Conservation (phyloP, 92 coral and sea anemone genomes). For the Siderastrea siderea region DNA sequence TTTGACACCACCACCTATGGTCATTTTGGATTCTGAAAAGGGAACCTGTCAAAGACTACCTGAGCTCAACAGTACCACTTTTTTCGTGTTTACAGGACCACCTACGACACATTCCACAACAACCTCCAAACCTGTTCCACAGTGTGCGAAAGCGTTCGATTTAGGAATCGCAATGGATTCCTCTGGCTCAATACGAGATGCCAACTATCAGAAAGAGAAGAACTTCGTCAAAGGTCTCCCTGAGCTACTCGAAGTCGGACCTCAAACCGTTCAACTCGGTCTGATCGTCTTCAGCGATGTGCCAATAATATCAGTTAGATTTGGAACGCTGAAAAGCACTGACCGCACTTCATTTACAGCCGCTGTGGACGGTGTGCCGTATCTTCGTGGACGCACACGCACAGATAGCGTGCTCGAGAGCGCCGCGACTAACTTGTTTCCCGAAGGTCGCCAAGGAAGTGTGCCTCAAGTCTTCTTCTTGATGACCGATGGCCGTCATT, state of each 20-base stretch:
- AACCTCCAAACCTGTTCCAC: neutral
- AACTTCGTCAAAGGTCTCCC: conserved; percentile 77
- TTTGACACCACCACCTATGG: too few relatives aligned
- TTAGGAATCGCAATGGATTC: conserved; percentile 89
- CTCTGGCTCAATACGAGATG: conserved; percentile 79
- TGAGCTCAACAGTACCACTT: neutral
- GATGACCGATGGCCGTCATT: conserved; percentile 86
- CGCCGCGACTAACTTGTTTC: conserved; percentile 29
- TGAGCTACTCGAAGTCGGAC: conserved; percentile 65
- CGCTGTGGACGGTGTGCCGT: conserved; percentile 74
- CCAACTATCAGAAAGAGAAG: conserved; percentile 74
- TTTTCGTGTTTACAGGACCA: conserved; percentile 1
- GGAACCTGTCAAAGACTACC: neutral
- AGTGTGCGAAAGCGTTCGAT: conserved; percentile 75
- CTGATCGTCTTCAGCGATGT: conserved; percentile 78
- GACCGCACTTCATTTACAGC: conserved; percentile 49
- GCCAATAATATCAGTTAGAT: conserved; percentile 54
- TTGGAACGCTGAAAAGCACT: conserved; percentile 73
- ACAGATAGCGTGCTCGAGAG: conserved; percentile 68
- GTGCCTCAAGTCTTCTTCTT: conserved; percentile 48
- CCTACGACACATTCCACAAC: neutral
- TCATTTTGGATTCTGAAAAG: neutral
- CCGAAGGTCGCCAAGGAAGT: conserved; percentile 35
- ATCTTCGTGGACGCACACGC: conserved; percentile 79
- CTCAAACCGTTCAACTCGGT: conserved; percentile 63